Evolutionary conservation across 2,797 vertebrate species (phyloP).

Genomic region (Clarias platycephalus): DNA sequence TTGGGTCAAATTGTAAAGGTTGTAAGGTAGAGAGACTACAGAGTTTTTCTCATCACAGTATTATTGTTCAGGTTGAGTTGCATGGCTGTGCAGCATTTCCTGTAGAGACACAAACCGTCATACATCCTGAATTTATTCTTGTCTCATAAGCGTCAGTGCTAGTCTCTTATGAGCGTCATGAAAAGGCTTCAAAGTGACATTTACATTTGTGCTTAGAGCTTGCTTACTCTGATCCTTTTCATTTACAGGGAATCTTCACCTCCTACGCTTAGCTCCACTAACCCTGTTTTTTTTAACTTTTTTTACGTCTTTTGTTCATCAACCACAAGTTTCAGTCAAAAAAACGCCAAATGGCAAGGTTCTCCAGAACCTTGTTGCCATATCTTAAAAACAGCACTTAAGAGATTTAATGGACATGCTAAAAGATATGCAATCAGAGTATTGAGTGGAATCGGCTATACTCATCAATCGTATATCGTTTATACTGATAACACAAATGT

Average conservation of each 20-base stretch:
- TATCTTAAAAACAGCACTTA: not conserved
- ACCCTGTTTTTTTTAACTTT: conserved; percentile 55
- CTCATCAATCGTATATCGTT: no score
- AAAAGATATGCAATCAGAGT: not conserved
- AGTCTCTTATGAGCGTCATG: conserved; percentile 27
- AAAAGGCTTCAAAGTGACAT: conserved; percentile 35
- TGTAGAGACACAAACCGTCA: conserved; percentile 46
- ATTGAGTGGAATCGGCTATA: not conserved
- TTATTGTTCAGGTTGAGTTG: conserved; percentile 43
- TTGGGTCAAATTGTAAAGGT: not conserved
- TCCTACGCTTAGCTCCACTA: conserved; percentile 61
- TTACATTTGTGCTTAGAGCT: conserved; percentile 45
- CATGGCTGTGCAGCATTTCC: conserved; percentile 46
- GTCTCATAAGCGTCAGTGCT: conserved; percentile 16
- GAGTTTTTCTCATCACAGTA: conserved; percentile 3
- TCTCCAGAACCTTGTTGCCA: not conserved
- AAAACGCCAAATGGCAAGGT: not conserved
- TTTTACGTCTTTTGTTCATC: conserved; percentile 51
- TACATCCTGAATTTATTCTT: conserved; percentile 51
- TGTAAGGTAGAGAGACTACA: not conserved
- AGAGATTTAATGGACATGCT: not conserved
- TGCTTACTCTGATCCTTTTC: conserved; percentile 42
- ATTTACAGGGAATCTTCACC: conserved; percentile 51
- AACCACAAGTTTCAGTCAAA: conserved; percentile 49
- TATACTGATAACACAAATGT: not conserved